Evolutionary conservation across 2,113 vertebrate species (phyloP), one percentile per base, ranked within the genome.

Genomic region (Piprites chloris): DNA sequence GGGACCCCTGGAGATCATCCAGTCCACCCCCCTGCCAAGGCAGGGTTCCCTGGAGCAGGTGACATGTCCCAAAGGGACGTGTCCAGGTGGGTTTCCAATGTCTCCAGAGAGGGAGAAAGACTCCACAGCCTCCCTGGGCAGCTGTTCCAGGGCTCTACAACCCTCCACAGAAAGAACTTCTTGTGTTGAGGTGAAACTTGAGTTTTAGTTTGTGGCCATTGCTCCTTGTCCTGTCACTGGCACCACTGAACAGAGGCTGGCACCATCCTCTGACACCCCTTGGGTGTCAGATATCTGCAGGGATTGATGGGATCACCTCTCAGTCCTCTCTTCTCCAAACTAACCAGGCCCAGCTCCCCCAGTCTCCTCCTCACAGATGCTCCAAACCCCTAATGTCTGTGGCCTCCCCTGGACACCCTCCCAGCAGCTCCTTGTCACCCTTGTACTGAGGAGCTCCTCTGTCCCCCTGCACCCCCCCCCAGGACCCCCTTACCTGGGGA

Each of bases 401-500:
- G 46, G 9, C 84, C 5, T 71, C 56, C 47, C 12, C 50, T 37
- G 52, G 50, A 24, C 59, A 8, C 27, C 15, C 86, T 19, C 86
- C 86, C 86, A 73, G 59, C 85, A 80, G 2, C 86, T 20, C 68
- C 68, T 56, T 44, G 12, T 20, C 12, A 27, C 23, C 52, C 71
- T 7, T 16, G 10, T 11, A 10, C 37, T 2, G 33, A 59, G 44
- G 18, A 65, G 13, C 72, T 21, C 9, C 0, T 3, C 59, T 39
- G 32, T 19, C 59, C 22, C 78, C 85, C 52, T 11, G 32, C 2
- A 3, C 58, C 83, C 21, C 58, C 83, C 21, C 2, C 35, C 85
- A 42, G 42, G 28, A 7, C 32, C 12, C 32, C 32, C 97, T 95
- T 96, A 99, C 99, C 99, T 98, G 98, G 96, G 90, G 98, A 97